Evolutionary conservation across 2,888 invertebrate species (phyloP).

Genomic region (Erynnis tages): DNA sequence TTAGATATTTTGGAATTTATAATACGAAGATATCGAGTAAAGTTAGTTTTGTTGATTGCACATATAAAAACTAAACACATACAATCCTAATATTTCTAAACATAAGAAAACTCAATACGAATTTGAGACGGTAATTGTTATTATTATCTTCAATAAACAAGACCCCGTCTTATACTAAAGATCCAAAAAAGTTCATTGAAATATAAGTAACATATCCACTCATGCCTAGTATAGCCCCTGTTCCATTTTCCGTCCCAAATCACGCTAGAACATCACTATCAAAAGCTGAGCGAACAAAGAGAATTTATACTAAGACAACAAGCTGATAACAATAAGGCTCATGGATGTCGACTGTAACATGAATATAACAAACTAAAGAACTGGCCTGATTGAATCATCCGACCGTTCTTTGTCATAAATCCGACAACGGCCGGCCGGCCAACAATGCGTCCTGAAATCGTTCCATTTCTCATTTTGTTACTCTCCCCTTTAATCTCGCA

Average conservation of each 20-base stretch:
- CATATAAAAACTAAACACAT: too few relatives aligned
- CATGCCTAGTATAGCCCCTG: too few relatives aligned
- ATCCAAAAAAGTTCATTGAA: too few relatives aligned
- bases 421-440: constrained; percentile 76
- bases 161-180: too few relatives aligned
- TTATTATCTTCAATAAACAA: too few relatives aligned
- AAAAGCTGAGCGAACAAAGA: not conserved
- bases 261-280: not conserved
- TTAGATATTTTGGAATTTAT: too few relatives aligned
- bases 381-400: constrained; percentile 80
- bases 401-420: constrained; percentile 80
- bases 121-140: too few relatives aligned
- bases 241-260: not conserved
- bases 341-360: constrained; percentile 66
- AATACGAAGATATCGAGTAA: too few relatives aligned
- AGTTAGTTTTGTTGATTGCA: too few relatives aligned
- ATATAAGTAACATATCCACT: too few relatives aligned
- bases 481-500: constrained; percentile 80
- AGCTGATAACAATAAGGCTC: constrained; percentile 68
- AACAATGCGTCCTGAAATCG: constrained; percentile 80
- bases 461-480: constrained; percentile 81
- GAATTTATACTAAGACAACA: constrained; percentile 49
- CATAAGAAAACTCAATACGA: too few relatives aligned
- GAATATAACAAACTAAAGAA: constrained; percentile 80
- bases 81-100: too few relatives aligned